Evolutionary conservation across 1,140 invertebrate genomes (phyloP).

Genomic region (Palaemon carinicauda): DNA sequence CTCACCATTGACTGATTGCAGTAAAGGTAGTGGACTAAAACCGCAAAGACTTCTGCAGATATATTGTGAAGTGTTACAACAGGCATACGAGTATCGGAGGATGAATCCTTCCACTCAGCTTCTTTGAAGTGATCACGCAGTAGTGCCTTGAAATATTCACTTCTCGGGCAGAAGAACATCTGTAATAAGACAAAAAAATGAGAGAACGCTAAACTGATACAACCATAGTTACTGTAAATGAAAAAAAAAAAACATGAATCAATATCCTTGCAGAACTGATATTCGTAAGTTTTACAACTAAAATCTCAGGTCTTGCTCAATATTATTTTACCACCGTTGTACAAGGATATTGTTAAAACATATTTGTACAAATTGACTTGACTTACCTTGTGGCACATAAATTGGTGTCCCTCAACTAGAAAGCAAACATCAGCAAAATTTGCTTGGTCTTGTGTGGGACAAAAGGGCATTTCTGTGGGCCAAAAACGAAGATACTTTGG

Average conservation of each 20-base stretch:
- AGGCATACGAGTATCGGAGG: constrained; percentile 60
- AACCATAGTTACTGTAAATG: too few species aligned
- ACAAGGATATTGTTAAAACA: too few species aligned
- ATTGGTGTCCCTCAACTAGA: constrained; percentile 64
- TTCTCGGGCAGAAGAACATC: constrained; percentile 68
- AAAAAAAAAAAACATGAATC: too few species aligned
- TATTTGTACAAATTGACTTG: too few species aligned
- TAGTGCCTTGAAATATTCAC: constrained; percentile 69
- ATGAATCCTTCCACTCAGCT: constrained; percentile 51
- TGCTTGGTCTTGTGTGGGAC: constrained; percentile 61
- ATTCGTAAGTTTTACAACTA: too few species aligned
- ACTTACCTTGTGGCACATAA: constrained; percentile 68
- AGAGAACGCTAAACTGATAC: background rate
- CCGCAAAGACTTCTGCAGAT: constrained; percentile 64
- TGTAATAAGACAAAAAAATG: constrained; percentile 52
- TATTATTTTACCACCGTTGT: too few species aligned
- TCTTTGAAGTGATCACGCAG: constrained; percentile 68
- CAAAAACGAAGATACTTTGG: constrained; percentile 63
- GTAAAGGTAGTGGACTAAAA: constrained; percentile 68
- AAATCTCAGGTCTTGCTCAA: too few species aligned
- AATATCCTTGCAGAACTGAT: too few species aligned
- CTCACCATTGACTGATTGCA: constrained; percentile 66
- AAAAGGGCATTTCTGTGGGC: constrained; percentile 64
- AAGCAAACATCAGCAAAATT: constrained; percentile 67
- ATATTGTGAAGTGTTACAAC: constrained; percentile 65